Evolutionary conservation across 2,113 vertebrate species (phyloP), one percentile per base, ranked within the genome.

Genomic region (Sinocyclocheilus maitianheensis): DNA sequence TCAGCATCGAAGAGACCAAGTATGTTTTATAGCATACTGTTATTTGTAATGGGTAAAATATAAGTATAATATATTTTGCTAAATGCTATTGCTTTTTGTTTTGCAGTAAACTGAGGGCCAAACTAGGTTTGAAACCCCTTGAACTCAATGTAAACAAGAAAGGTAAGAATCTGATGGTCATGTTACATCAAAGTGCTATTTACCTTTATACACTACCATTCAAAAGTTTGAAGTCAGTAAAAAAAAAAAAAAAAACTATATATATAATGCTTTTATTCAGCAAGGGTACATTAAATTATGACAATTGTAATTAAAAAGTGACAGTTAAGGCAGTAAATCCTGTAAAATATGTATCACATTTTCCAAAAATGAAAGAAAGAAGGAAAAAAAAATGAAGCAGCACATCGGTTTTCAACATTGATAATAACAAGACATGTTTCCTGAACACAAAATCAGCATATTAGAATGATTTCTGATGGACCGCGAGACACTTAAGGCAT

Each of bases 1-100:
- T 98, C 82, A 97, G 95, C 91, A 96, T 98, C 0, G 96, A 97
- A 84, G 97, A 97, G 82, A 97, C 97, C 13, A 98, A 98, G 96
- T 96, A 78, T 92, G 95, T 93, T 26, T 48, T n/a, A 13, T 48
- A 18, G 13, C 8, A 18, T 48, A 10, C 18, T 26, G 4, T 10
- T 30, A 24, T 81, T 81, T 67, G 1, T 20, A 65, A 48, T 22
- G 20, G 12, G 13, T 14, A 3, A 3, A 6, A 24, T n/a, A 10
- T 4, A 20, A 40, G 20, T 43, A 43, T 43, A 43, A 2, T 16
- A 16, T 63, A 12, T 67, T 2, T 18, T 6, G 13, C 34, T 78
- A 9, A 77, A 74, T 60, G 2, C 0, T 62, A 5, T 76, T 2
- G 77, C 1, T 89, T 26, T 89, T 76, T 53, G 76, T 26, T 34